Percentiles rank a stretch among this genome's conserved stretches.
Conservation (phyloP, 2,113 vertebrate genomes). For the Salvelinus fontinalis region DNA sequence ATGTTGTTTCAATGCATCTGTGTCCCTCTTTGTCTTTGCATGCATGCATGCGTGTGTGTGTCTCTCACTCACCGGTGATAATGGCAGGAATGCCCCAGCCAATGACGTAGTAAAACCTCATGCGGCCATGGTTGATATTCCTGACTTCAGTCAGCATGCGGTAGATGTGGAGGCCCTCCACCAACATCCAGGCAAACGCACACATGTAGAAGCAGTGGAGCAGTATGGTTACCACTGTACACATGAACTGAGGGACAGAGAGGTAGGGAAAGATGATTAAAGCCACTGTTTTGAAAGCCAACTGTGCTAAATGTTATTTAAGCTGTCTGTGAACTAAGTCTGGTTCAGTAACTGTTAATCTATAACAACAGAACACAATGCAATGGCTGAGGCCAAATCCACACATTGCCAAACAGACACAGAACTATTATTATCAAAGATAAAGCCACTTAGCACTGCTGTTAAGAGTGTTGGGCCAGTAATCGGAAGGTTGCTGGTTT, state of each 20-base stretch:
- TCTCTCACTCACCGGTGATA: slow-evolving; percentile 76
- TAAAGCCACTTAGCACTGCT: no score
- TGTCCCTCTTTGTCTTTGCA: not conserved
- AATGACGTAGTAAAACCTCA: slow-evolving; percentile 85
- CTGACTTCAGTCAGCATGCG: slow-evolving; percentile 86
- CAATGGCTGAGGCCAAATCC: no score
- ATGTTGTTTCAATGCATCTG: not conserved
- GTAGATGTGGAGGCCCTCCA: slow-evolving; percentile 86
- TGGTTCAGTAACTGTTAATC: not conserved
- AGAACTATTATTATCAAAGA: no score
- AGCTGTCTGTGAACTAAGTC: not conserved
- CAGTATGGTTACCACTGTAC: slow-evolving; percentile 82
- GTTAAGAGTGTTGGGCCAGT: no score
- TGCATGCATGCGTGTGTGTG: slow-evolving; percentile 9
- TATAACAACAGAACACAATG: not conserved
- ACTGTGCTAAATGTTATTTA: no score
- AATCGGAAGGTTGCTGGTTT: no score
- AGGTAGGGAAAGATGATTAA: slow-evolving; percentile 21
- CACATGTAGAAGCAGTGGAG: slow-evolving; percentile 86
- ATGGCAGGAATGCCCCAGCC: slow-evolving; percentile 87
- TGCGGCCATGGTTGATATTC: slow-evolving; percentile 84
- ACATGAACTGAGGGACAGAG: slow-evolving; percentile 76
- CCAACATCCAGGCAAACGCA: slow-evolving; percentile 86
- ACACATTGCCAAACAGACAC: no score
- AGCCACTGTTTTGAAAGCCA: not conserved